phyloP scores from a whole-genome alignment of 2,888 invertebrate species.

The Agelastica alni region DNA sequence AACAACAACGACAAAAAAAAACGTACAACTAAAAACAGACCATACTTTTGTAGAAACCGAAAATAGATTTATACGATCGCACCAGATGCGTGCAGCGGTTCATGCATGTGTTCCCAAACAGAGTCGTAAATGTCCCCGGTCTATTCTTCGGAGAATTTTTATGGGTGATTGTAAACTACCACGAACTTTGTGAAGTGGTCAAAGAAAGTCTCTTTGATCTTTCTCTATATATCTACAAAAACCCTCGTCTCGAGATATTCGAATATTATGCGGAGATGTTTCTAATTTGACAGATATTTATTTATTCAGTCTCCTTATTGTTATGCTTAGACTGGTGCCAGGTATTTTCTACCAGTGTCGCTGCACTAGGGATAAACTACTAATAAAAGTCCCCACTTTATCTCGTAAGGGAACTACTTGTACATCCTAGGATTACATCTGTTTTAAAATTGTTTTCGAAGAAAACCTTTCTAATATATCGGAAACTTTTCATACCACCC shows the following conservation, averaged over 20 bases:
- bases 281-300: constrained; percentile 33
- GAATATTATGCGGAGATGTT: constrained; percentile 29
- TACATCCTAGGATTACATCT: too few species aligned
- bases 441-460: too few species aligned
- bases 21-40: constrained; percentile 31
- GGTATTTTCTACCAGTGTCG: too few species aligned
- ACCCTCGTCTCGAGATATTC: constrained; percentile 25
- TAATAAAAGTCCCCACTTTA: too few species aligned
- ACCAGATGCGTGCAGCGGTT: constrained; percentile 43
- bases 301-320: constrained; percentile 29
- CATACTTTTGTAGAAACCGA: constrained; percentile 33
- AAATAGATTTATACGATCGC: constrained; percentile 41
- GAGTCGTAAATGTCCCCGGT: constrained; percentile 30
- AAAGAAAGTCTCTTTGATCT: constrained; percentile 31
- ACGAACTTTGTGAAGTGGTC: constrained; percentile 41
- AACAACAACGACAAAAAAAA: constrained; percentile 24
- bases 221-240: constrained; percentile 15
- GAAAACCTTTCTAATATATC: too few species aligned
- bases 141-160: constrained; percentile 33
- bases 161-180: constrained; percentile 38
- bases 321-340: constrained; percentile 25
- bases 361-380: too few species aligned
- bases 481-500: too few species aligned
- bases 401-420: too few species aligned
- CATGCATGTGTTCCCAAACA: constrained; percentile 37